phyloP scores from a whole-genome alignment of 2,113 vertebrate species.

The Plestiodon gilberti region DNA sequence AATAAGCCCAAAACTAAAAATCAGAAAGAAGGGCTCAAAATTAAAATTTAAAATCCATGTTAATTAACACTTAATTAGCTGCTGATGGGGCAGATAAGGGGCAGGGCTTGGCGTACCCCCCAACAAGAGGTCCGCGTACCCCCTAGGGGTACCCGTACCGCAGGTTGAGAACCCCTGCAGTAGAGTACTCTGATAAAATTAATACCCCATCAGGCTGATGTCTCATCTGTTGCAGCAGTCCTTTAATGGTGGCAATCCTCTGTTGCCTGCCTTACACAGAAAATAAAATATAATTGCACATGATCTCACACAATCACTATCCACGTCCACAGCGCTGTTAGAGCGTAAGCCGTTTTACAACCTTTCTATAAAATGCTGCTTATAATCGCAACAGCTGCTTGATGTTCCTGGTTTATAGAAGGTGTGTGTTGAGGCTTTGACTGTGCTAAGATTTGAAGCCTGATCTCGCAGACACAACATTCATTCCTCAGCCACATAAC shows the following conservation, averaged over 20 bases:
- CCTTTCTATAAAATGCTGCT: neutral
- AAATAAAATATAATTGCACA: constrained; percentile 1
- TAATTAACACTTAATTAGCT: no score
- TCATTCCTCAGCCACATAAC: neutral
- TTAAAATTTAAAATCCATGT: no score
- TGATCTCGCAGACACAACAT: neutral
- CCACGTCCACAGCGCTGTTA: neutral
- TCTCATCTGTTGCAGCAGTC: neutral
- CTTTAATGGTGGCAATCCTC: neutral
- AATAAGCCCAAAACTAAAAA: no score
- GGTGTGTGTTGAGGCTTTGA: neutral
- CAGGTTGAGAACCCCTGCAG: no score
- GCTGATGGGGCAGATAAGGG: no score
- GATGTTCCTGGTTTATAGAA: neutral
- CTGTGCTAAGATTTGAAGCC: neutral
- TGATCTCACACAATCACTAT: neutral
- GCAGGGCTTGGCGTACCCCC: no score
- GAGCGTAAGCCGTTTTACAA: neutral
- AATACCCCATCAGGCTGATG: neutral
- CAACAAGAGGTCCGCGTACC: no score
- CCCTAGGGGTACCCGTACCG: no score
- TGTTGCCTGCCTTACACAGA: neutral
- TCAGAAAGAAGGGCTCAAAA: no score
- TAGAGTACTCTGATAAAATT: no score
- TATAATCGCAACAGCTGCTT: neutral